Evolutionary conservation across 2,797 vertebrate genomes (phyloP), one percentile per base, ranked within the genome.

Genomic region (Leuciscus waleckii): DNA sequence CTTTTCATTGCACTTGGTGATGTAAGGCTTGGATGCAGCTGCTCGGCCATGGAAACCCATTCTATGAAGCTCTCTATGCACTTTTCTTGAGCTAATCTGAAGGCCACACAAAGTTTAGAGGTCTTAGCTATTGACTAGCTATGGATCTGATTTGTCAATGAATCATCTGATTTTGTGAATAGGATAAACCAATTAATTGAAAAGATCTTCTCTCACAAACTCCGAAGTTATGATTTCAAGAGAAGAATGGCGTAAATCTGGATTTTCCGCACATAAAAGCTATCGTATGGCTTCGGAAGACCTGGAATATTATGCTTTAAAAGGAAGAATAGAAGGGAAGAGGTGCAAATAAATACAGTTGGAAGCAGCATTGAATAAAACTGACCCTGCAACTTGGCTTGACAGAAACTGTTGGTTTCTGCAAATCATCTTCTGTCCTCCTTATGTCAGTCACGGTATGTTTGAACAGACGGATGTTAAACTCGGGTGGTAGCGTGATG

Each of bases 391-490:
- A 51, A 79, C 75, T 79, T 61, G 68, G 49, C 67, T 63, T 79
- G 75, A 84, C 65, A 68, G 46, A 84, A 84, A 79, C 51, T 71
- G 75, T 84, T 79, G 51, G 37, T 79, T 84, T 83, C 43, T 83
- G 46, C 49, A 77, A 80, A 84, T 71, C 86, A 41, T 69, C 65
- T 80, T 84, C 68, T 81, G 73, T 65, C 65, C 81, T 56, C 82
- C 84, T 81, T 86, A 84, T 84, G 84, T 56, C 84, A 81, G 29
- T 87, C 84, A 81, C 54, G 83, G 67, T 56, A 82, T 26, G 46
- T 77, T 58, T 78, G 68, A 35, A 84, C 81, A 81, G 68, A 89
- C 71, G 87, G 88, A 89, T 46, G 77, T 83, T 79, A 80, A 67
- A 43, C 78, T 83, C 41, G 78, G n/a, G 79, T 75, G 37, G 49